Percentiles rank a stretch among this genome's conserved stretches.
Evolutionary conservation across 2,888 invertebrate genomes (phyloP).

Genomic region (Odontothrips loti): DNA sequence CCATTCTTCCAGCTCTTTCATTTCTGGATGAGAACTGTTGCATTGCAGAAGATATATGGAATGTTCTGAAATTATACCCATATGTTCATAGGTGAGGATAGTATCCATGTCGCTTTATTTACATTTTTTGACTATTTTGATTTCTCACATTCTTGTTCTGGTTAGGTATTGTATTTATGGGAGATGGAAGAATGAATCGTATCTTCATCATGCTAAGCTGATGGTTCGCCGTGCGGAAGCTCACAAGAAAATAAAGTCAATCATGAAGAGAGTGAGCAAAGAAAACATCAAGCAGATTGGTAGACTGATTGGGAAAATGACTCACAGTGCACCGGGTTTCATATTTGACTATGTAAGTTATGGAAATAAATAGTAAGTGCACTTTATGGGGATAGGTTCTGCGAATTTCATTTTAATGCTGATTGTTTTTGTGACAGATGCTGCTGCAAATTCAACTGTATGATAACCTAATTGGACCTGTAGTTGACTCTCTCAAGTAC

Average conservation of each 20-base stretch:
- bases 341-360: conserved; percentile 88
- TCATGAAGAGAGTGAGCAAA: conserved; percentile 96
- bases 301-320: conserved; percentile 90
- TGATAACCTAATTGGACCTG: conserved; percentile 90
- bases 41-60: conserved; percentile 94
- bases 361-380: too few relatives aligned
- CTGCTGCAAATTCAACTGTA: conserved; percentile 82
- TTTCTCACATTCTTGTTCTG: conserved; percentile 26
- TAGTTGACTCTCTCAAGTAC: conserved; percentile 96
- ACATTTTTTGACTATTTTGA: conserved; percentile 27
- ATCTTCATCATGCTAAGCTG: conserved; percentile 74
- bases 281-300: conserved; percentile 98
- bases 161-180: conserved; percentile 83
- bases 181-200: conserved; percentile 92
- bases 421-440: conserved; percentile 48
- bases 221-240: conserved; percentile 80
- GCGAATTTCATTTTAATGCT: not conserved
- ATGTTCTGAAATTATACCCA: conserved; percentile 76
- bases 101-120: not conserved
- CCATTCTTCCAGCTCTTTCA: conserved; percentile 81
- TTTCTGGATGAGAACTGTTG: conserved; percentile 93
- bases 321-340: conserved; percentile 92
- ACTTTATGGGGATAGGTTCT: too few relatives aligned
- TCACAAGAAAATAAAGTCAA: conserved; percentile 86
- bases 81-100: conserved; percentile 67